phyloP scores from a whole-genome alignment of 2,113 vertebrate genomes.

The Bos javanicus region DNA sequence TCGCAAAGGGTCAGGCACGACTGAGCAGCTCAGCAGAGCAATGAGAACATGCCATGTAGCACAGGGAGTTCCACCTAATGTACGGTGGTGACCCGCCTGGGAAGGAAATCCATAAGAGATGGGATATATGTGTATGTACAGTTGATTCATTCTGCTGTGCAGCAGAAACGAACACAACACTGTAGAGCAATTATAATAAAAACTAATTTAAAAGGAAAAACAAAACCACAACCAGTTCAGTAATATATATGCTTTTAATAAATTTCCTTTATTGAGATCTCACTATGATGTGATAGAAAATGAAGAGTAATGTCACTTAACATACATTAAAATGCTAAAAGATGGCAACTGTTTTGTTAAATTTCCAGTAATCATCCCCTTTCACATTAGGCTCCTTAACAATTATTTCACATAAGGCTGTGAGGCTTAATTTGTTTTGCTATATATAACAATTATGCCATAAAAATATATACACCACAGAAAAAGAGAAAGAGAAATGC shows the following conservation, averaged over 20 bases:
- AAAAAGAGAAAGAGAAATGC: neutral
- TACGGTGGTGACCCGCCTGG: neutral
- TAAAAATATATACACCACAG: neutral
- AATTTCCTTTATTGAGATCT: neutral
- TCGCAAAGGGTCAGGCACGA: accelerated
- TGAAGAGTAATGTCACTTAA: neutral
- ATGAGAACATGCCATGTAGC: neutral
- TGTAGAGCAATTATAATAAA: neutral
- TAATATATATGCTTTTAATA: neutral
- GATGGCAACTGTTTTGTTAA: neutral
- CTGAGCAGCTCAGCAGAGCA: neutral
- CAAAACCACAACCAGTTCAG: neutral
- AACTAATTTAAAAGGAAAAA: neutral
- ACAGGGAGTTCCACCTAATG: neutral
- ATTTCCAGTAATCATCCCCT: neutral
- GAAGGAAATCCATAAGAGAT: neutral
- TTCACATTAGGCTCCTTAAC: neutral
- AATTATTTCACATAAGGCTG: neutral
- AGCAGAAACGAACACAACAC: neutral
- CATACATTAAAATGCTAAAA: neutral
- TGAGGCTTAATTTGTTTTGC: neutral
- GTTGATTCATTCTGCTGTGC: neutral
- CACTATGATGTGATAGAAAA: neutral
- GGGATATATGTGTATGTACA: neutral
- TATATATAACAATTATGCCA: neutral